phyloP scores from a whole-genome alignment of 2,797 vertebrate genomes.

The Leptoclinus maculatus region DNA sequence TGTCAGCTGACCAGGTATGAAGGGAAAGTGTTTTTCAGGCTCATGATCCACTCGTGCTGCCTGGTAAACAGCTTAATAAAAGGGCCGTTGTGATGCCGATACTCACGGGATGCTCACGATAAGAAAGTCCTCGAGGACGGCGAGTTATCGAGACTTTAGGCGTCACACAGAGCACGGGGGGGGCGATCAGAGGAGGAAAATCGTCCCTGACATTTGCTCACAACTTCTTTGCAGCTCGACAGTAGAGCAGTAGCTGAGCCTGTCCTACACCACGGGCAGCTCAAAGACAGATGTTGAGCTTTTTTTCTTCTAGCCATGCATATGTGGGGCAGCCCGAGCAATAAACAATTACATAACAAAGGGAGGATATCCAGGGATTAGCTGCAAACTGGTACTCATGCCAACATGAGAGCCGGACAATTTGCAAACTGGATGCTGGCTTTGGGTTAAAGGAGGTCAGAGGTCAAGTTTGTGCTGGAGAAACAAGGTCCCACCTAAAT shows the following conservation, averaged over 20 bases:
- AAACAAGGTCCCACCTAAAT: not conserved
- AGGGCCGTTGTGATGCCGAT: not conserved
- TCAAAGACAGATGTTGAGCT: conserved; percentile 57
- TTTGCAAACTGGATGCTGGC: conserved; percentile 24
- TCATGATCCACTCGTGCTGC: not conserved
- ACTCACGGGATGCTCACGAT: not conserved
- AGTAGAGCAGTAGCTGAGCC: not conserved
- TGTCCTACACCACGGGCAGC: conserved; percentile 5
- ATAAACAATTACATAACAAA: conserved; percentile 75
- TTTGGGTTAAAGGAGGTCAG: conserved; percentile 14
- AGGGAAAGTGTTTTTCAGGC: not conserved
- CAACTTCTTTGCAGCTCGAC: conserved; percentile 4
- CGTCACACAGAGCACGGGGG: not conserved
- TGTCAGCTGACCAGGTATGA: not conserved
- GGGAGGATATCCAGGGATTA: conserved; percentile 69
- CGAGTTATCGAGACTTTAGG: not conserved
- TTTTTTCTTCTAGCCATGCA: conserved; percentile 18
- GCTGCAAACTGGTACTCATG: conserved; percentile 39
- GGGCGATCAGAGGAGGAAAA: not conserved
- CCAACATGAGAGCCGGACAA: conserved; percentile 22
- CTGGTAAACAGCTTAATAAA: not conserved
- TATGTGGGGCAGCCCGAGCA: conserved; percentile 44
- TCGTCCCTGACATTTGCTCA: not conserved
- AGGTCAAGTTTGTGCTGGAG: not conserved
- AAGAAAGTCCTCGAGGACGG: conserved; percentile 6